Evolutionary conservation across 2,888 invertebrate genomes (phyloP).

Genomic region (Dromius quadrimaculatus): DNA sequence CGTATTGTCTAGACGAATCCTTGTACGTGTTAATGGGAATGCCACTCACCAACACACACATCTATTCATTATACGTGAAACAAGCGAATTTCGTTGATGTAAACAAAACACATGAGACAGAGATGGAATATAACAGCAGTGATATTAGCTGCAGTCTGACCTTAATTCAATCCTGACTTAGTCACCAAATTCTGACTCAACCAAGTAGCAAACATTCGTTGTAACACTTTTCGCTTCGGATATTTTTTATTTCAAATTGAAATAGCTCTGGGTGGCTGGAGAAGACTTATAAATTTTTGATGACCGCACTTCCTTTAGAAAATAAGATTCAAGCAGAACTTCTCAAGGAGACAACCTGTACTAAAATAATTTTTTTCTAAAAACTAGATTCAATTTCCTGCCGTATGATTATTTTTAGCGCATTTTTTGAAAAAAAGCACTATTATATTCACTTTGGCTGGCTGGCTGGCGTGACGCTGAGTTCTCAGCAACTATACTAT

Average conservation of each 20-base stretch:
- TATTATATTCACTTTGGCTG: too few relatives aligned
- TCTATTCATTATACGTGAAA: background rate
- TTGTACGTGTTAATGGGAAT: slow-evolving; percentile 50
- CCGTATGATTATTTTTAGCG: too few relatives aligned
- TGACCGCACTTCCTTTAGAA: background rate
- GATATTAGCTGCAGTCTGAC: background rate
- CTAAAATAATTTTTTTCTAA: too few relatives aligned
- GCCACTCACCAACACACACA: slow-evolving; percentile 36
- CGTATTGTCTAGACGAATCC: slow-evolving; percentile 52
- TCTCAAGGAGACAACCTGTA: too few relatives aligned
- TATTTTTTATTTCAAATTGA: too few relatives aligned
- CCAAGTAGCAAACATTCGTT: background rate
- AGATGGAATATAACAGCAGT: background rate
- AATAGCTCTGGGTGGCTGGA: too few relatives aligned
- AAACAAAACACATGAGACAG: slow-evolving; percentile 10
- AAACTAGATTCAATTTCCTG: too few relatives aligned
- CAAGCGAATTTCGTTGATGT: slow-evolving; percentile 13
- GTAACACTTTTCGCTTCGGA: background rate
- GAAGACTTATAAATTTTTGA: background rate
- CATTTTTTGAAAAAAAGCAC: too few relatives aligned
- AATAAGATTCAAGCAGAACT: too few relatives aligned
- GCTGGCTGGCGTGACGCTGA: too few relatives aligned
- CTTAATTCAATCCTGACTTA: slow-evolving; percentile 28
- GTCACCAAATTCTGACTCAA: background rate
- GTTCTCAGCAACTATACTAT: too few relatives aligned